Percentiles rank a stretch among this genome's conserved stretches.
Evolutionary conservation across 2,888 invertebrate species (phyloP).

Genomic region (Ferrisia virgata): DNA sequence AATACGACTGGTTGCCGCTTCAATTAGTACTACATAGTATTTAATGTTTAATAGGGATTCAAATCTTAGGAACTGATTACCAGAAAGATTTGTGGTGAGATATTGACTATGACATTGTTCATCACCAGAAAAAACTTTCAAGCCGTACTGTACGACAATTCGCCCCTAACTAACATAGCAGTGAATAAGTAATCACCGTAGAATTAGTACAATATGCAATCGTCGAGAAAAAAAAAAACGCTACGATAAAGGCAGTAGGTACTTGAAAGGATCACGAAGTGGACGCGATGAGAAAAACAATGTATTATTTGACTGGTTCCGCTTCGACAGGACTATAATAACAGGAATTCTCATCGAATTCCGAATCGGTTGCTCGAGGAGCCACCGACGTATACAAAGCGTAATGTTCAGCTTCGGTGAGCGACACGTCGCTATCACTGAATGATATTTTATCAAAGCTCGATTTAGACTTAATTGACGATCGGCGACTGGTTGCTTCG

Average conservation of each 20-base stretch:
- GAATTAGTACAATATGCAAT: neutral
- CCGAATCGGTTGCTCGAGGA: conserved; percentile 79
- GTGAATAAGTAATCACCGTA: too few relatives aligned
- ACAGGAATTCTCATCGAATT: conserved; percentile 83
- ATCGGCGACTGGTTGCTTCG: neutral
- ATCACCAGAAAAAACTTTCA: too few relatives aligned
- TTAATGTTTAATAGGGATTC: too few relatives aligned
- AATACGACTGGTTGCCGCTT: too few relatives aligned
- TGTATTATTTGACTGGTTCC: conserved; percentile 40
- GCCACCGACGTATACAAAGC: conserved; percentile 82
- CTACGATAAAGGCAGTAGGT: neutral
- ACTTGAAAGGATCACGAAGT: neutral
- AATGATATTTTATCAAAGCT: neutral
- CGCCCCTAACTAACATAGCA: too few relatives aligned
- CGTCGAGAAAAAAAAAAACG: neutral
- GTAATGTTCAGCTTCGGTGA: conserved; percentile 85
- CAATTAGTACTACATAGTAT: too few relatives aligned
- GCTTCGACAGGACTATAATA: conserved; percentile 81
- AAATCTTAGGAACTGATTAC: too few relatives aligned
- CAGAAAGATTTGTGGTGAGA: too few relatives aligned
- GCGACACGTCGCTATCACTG: conserved; percentile 56
- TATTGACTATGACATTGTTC: too few relatives aligned
- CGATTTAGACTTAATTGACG: conserved; percentile 2
- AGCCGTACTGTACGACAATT: too few relatives aligned
- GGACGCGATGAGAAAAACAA: neutral